Conservation (phyloP, 2,113 vertebrate genomes). For the Spizaetus ornatus region DNA sequence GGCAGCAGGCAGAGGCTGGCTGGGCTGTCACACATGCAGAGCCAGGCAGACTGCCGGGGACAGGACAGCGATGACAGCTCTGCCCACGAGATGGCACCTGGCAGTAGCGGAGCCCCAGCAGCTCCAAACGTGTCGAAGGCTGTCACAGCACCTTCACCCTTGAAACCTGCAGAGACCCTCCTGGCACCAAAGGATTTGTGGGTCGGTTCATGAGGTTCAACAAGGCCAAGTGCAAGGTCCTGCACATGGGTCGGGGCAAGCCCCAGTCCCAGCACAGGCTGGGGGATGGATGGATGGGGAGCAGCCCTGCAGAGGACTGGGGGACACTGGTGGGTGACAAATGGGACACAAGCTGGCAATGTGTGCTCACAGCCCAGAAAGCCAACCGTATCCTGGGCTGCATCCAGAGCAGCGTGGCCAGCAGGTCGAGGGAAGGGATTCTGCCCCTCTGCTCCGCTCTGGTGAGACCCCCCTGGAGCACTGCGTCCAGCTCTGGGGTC, state of each 20-base stretch:
- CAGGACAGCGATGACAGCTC: background rate
- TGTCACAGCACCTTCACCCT: background rate
- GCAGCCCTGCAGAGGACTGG: background rate
- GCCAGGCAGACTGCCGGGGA: background rate
- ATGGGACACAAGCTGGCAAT: fast-evolving
- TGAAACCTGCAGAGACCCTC: background rate
- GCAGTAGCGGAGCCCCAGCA: background rate
- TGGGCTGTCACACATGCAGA: background rate
- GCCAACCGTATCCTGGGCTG: fast-evolving
- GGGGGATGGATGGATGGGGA: background rate
- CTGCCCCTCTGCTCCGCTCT: background rate
- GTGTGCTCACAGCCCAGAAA: background rate
- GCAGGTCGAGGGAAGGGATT: background rate
- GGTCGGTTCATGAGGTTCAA: too few species aligned
- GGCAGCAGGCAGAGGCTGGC: background rate
- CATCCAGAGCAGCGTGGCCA: background rate
- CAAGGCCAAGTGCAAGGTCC: background rate
- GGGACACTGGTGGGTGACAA: background rate
- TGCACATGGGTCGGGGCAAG: fast-evolving
- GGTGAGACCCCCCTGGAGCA: background rate
- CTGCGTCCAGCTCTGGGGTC: background rate
- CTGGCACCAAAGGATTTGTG: background rate
- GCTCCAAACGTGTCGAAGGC: background rate
- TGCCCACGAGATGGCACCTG: background rate
- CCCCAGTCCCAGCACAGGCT: fast-evolving